A percentile compares a stretch with the other conserved stretches of the same genome.
phyloP scores from a whole-genome alignment of 2,797 vertebrate genomes.

The Pseudochaenichthys georgianus region DNA sequence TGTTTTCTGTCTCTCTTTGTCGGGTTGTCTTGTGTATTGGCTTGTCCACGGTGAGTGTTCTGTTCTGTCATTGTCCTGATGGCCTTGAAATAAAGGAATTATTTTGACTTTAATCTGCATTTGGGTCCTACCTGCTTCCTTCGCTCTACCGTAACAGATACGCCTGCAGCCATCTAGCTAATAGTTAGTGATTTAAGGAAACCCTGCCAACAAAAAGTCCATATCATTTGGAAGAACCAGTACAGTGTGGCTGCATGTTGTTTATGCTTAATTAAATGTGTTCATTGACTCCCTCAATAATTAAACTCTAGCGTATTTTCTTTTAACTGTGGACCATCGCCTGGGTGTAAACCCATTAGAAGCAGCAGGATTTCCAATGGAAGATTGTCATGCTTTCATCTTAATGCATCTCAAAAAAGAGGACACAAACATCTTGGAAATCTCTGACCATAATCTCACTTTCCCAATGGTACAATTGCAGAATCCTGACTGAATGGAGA shows the following conservation, averaged over 20 bases:
- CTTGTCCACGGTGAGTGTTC: no score
- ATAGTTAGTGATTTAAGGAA: slow-evolving; percentile 67
- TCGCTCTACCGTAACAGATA: no score
- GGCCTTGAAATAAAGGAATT: no score
- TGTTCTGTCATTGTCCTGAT: no score
- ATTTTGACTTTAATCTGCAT: no score
- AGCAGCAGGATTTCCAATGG: slow-evolving; percentile 30
- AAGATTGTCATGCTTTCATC: slow-evolving; percentile 12
- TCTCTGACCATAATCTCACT: background rate
- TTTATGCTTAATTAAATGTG: slow-evolving; percentile 75
- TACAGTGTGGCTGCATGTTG: slow-evolving; percentile 62
- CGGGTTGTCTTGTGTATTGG: no score
- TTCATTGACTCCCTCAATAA: slow-evolving; percentile 67
- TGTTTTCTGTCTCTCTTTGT: no score
- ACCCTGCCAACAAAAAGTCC: slow-evolving; percentile 44
- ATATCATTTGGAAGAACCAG: slow-evolving; percentile 27
- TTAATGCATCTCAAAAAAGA: background rate
- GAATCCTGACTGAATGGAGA: background rate
- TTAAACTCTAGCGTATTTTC: slow-evolving; percentile 57
- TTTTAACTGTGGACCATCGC: slow-evolving; percentile 61
- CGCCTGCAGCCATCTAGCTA: slow-evolving; percentile 64
- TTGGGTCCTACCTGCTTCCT: no score
- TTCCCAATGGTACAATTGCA: no score
- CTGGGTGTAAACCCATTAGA: slow-evolving; percentile 48
- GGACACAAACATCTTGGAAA: background rate